Evolutionary conservation across 2,797 vertebrate genomes (phyloP).

Genomic region (Phataginus tetradactyla): DNA sequence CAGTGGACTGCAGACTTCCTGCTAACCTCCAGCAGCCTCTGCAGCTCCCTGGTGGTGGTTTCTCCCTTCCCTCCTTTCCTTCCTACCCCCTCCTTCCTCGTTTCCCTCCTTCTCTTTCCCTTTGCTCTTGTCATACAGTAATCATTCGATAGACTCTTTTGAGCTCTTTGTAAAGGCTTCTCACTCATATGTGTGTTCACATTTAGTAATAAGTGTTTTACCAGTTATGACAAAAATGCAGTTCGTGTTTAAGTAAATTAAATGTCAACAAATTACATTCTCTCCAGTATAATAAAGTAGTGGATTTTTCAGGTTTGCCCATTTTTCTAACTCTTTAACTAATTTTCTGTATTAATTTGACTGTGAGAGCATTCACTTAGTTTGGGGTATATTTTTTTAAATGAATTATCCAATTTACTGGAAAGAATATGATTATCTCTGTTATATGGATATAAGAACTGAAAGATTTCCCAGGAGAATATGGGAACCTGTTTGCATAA

Average conservation of each 20-base stretch:
- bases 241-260: neutral
- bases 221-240: neutral
- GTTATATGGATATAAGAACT: neutral
- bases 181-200: neutral
- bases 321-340: neutral
- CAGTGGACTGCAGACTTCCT: neutral
- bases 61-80: neutral
- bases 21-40: neutral
- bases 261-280: neutral
- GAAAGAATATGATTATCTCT: slow-evolving; percentile 1
- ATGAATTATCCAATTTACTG: neutral
- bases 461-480: neutral
- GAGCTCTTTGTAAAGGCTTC: neutral
- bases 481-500: neutral
- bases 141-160: neutral
- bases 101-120: too few species aligned
- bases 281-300: neutral
- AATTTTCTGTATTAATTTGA: neutral
- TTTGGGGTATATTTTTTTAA: neutral
- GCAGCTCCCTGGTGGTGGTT: neutral
- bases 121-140: neutral
- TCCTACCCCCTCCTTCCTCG: too few species aligned
- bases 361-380: neutral
- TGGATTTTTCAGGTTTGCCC: neutral
- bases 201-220: neutral